A percentile compares a stretch with the other conserved stretches of the same genome.
Conservation (phyloP, 2,797 vertebrate genomes). For the Macrochelys suwanniensis region DNA sequence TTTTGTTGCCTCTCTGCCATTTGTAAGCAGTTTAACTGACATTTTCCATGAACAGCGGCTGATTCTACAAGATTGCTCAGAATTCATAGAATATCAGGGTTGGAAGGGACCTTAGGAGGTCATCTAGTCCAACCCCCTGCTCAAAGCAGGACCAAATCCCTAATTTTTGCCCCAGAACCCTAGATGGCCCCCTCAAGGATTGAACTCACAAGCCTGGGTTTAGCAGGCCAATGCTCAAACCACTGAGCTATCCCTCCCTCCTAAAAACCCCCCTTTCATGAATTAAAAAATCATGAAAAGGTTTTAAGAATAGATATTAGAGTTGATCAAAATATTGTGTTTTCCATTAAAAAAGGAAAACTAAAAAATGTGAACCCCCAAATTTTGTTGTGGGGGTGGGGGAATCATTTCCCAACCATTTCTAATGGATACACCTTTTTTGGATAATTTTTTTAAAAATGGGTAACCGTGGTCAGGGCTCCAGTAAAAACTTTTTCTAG, state of each 20-base stretch:
- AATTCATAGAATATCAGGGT: too few relatives aligned
- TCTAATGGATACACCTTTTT: background rate
- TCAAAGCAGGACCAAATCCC: too few relatives aligned
- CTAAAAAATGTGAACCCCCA: fast-evolving
- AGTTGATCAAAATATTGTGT: background rate
- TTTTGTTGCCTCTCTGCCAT: background rate
- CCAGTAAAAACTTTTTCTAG: background rate
- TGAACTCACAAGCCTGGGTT: too few relatives aligned
- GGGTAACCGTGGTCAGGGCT: background rate
- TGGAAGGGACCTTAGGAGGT: too few relatives aligned
- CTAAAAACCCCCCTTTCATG: too few relatives aligned
- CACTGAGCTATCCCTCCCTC: too few relatives aligned
- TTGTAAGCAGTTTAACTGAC: slow-evolving; percentile 3
- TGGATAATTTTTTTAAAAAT: background rate
- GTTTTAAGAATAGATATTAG: background rate
- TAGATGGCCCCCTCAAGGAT: too few relatives aligned
- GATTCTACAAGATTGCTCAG: background rate
- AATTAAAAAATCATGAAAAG: slow-evolving; percentile 8
- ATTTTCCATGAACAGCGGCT: slow-evolving; percentile 26
- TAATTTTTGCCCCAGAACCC: too few relatives aligned
- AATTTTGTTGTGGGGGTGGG: background rate
- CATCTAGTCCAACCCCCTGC: too few relatives aligned
- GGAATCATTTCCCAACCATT: background rate
- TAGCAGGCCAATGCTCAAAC: too few relatives aligned
- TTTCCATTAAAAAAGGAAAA: background rate